A percentile compares a stretch with the other conserved stretches of the same genome.
phyloP scores from a whole-genome alignment of 2,797 vertebrate species.

The Denticeps clupeoides region DNA sequence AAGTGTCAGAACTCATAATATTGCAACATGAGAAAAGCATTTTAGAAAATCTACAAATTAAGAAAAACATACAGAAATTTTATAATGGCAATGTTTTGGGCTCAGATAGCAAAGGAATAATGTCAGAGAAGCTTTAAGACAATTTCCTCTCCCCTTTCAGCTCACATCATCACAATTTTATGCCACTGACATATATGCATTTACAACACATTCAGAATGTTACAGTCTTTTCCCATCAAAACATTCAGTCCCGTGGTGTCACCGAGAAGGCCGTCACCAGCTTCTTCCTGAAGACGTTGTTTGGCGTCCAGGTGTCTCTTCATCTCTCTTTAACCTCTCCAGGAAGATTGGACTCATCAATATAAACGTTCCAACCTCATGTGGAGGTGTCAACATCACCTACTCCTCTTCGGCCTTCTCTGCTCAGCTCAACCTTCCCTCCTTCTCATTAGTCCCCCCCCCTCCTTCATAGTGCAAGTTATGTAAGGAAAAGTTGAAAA shows the following conservation, averaged over 20 bases:
- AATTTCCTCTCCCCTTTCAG: background rate
- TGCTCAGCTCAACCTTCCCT: too few species aligned
- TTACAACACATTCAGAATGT: background rate
- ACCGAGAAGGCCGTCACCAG: background rate
- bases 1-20: conserved; percentile 18
- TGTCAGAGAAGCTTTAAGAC: background rate
- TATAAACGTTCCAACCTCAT: too few species aligned
- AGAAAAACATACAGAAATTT: too few species aligned
- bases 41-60: conserved; percentile 10
- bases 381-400: too few species aligned
- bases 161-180: background rate
- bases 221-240: background rate
- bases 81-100: background rate
- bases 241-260: background rate
- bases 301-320: conserved; percentile 26
- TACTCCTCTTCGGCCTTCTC: too few species aligned
- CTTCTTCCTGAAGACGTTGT: conserved; percentile 34
- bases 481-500: too few species aligned
- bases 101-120: background rate
- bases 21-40: conserved; percentile 11
- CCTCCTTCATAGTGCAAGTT: too few species aligned
- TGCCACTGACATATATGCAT: background rate
- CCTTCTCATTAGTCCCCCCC: too few species aligned
- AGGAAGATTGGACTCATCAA: too few species aligned
- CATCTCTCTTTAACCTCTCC: too few species aligned